Percentiles rank a stretch among this genome's conserved stretches.
Conservation (phyloP, 2,797 vertebrate species). For the Parotocinclus haroldoi region DNA sequence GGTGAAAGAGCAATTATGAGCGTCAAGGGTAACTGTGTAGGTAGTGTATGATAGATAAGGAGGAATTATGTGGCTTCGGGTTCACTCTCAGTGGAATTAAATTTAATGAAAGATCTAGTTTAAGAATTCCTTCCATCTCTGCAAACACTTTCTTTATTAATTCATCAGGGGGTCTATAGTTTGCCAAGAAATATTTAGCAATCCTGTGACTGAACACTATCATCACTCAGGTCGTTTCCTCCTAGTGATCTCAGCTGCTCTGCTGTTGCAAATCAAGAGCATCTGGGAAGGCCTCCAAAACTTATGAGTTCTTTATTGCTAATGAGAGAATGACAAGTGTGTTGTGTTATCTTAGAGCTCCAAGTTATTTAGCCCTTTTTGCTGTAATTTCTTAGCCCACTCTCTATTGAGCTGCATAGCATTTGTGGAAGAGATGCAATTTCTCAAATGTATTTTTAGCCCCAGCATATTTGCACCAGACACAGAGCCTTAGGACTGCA, state of each 20-base stretch:
- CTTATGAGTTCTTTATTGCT: neutral
- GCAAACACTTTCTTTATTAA: neutral
- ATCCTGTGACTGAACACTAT: neutral
- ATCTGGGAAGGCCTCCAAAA: neutral
- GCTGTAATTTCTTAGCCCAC: neutral
- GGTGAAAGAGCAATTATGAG: no score
- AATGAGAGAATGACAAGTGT: neutral
- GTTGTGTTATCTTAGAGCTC: conserved; percentile 10
- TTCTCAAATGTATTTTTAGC: conserved; percentile 10
- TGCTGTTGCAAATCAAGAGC: conserved; percentile 5
- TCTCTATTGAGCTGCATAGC: neutral
- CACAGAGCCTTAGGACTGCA: conserved; percentile 1
- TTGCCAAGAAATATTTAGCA: conserved; percentile 8
- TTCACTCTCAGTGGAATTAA: no score
- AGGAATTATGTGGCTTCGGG: no score
- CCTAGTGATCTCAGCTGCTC: neutral
- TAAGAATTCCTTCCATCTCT: neutral
- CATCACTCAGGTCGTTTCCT: neutral
- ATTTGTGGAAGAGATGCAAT: neutral
- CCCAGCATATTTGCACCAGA: neutral
- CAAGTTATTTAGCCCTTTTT: neutral
- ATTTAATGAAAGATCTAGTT: no score
- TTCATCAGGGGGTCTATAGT: conserved; percentile 9
- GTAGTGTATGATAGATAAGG: no score
- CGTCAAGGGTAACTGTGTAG: no score